These are phyloP conservation scores for Carposina sasakii DNA, from an alignment of 1,140 invertebrate genomes.

Conservation along the genomic window DNA sequence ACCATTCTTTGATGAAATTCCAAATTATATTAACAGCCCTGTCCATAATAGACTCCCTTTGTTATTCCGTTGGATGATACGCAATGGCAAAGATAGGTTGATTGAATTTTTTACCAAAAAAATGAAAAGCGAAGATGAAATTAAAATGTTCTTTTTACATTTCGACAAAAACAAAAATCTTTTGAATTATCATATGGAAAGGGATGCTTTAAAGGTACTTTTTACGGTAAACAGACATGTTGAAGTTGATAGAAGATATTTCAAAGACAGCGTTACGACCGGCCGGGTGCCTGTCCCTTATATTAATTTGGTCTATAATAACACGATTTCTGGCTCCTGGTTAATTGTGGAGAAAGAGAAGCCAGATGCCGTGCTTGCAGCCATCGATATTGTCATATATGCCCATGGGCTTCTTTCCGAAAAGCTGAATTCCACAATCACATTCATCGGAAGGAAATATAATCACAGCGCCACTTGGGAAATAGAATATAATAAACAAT, in stretches of 20 bases:
- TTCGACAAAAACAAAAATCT: too few relatives aligned
- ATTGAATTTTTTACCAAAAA: too few relatives aligned
- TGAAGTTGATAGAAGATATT: conserved; percentile 18
- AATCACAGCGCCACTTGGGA: conserved; percentile 7
- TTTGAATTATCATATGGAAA: too few relatives aligned
- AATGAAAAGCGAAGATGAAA: too few relatives aligned
- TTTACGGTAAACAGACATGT: conserved; percentile 3
- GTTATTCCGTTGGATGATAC: too few relatives aligned
- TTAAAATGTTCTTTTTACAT: conserved; percentile 11
- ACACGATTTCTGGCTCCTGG: conserved; percentile 24
- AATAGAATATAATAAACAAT: background rate
- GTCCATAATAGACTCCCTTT: too few relatives aligned
- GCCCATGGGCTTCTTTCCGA: conserved; percentile 17
- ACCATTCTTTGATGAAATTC: too few relatives aligned
- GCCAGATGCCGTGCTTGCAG: conserved; percentile 25
- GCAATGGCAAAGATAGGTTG: too few relatives aligned
- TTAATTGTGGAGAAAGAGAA: conserved; percentile 16
- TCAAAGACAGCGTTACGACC: conserved; percentile 15
- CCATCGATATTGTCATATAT: conserved; percentile 26
- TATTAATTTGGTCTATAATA: conserved; percentile 23
- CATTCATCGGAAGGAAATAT: conserved; percentile 19
- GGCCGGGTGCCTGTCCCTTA: conserved; percentile 23
- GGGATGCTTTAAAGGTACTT: conserved; percentile 4
- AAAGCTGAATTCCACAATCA: conserved; percentile 9
- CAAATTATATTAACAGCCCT: too few relatives aligned